Percentiles rank a stretch among this genome's conserved stretches.
Conservation (phyloP, 2,888 invertebrate species). For the Mylabris sibirica region DNA sequence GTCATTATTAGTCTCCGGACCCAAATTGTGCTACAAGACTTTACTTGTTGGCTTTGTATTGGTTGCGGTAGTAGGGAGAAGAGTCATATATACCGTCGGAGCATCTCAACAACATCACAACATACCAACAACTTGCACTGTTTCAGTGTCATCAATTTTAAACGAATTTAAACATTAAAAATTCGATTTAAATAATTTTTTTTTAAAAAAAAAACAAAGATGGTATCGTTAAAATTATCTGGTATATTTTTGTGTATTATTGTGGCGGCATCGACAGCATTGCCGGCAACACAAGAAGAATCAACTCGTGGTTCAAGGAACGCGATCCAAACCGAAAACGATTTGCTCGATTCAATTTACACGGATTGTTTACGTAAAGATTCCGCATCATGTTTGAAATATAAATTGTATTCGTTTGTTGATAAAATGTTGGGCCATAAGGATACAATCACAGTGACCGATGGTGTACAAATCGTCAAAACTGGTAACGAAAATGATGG, state of each 20-base stretch:
- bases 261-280: slow-evolving; percentile 66
- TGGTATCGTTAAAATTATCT: slow-evolving; percentile 46
- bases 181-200: not conserved
- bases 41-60: slow-evolving; percentile 27
- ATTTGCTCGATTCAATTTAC: slow-evolving; percentile 79
- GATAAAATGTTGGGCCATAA: slow-evolving; percentile 85
- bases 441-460: slow-evolving; percentile 80
- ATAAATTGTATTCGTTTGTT: slow-evolving; percentile 85
- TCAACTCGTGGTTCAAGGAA: slow-evolving; percentile 65
- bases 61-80: slow-evolving; percentile 55
- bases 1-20: slow-evolving; percentile 60
- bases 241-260: slow-evolving; percentile 65
- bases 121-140: slow-evolving; percentile 50
- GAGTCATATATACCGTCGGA: slow-evolving; percentile 58
- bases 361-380: slow-evolving; percentile 83
- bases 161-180: slow-evolving; percentile 11
- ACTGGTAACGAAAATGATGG: slow-evolving; percentile 75
- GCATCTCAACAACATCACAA: slow-evolving; percentile 56
- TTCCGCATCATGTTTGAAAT: slow-evolving; percentile 84
- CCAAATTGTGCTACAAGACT: slow-evolving; percentile 59
- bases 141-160: slow-evolving; percentile 30
- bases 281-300: slow-evolving; percentile 74
- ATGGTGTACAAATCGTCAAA: slow-evolving; percentile 84
- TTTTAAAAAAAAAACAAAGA: slow-evolving; percentile 12
- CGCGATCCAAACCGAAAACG: slow-evolving; percentile 75